These are phyloP conservation scores for Syrmaticus mikado DNA, from an alignment of 2,113 vertebrate species.

Conservation along the genomic window DNA sequence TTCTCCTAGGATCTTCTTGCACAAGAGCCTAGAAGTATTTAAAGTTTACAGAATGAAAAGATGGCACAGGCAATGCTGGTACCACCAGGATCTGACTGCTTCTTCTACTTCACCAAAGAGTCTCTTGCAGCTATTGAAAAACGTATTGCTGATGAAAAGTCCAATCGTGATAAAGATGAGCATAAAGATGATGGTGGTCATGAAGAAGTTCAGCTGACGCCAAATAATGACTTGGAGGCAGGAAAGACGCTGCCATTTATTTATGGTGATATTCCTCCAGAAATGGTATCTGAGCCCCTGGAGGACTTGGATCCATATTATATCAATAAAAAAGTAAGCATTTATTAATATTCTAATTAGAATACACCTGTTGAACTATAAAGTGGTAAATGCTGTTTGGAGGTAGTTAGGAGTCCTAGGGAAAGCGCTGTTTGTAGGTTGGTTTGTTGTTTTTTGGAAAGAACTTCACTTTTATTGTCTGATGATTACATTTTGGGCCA, in stretches of 20 bases:
- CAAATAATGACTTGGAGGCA: slow-evolving; percentile 89
- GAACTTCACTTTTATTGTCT: background rate
- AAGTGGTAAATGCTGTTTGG: background rate
- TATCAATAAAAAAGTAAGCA: slow-evolving; percentile 88
- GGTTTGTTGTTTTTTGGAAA: background rate
- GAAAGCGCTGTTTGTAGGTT: background rate
- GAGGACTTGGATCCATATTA: slow-evolving; percentile 96
- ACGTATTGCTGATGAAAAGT: slow-evolving; percentile 85
- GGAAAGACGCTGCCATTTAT: slow-evolving; percentile 91
- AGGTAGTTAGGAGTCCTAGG: background rate
- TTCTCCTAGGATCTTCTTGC: slow-evolving; percentile 75
- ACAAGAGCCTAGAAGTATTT: slow-evolving; percentile 75
- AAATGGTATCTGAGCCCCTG: slow-evolving; percentile 88
- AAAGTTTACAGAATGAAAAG: slow-evolving; percentile 95
- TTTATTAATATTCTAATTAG: background rate
- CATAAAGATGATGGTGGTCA: slow-evolving; percentile 73
- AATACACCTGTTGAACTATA: background rate
- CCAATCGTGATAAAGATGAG: slow-evolving; percentile 83
- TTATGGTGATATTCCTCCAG: slow-evolving; percentile 90
- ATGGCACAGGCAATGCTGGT: slow-evolving; percentile 88
- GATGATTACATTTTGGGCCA: background rate
- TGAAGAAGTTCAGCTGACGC: slow-evolving; percentile 79
- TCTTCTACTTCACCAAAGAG: slow-evolving; percentile 87
- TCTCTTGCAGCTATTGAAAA: slow-evolving; percentile 93
- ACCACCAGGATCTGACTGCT: slow-evolving; percentile 92